Evolutionary conservation across 1,140 invertebrate genomes (phyloP).

Genomic region (Monochamus saltuarius): DNA sequence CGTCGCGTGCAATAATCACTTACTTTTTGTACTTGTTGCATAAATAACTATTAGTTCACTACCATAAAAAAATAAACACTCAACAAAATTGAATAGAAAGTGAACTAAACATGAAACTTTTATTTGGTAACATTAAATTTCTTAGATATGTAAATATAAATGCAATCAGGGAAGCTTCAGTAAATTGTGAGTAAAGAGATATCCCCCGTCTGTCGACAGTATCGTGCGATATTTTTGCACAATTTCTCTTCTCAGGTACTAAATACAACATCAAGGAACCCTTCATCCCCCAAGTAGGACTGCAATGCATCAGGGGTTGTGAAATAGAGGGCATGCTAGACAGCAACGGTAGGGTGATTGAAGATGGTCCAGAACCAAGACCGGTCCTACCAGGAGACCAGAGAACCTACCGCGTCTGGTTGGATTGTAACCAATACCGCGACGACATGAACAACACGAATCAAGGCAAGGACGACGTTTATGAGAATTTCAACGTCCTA

Average conservation of each 20-base stretch:
- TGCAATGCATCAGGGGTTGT: conserved; percentile 92
- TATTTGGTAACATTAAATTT: no score
- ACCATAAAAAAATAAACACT: no score
- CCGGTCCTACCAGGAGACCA: conserved; percentile 84
- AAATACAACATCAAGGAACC: conserved; percentile 79
- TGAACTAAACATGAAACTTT: no score
- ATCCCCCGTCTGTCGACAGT: not conserved
- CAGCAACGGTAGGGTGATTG: conserved; percentile 91
- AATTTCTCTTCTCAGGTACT: conserved; percentile 58
- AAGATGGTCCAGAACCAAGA: conserved; percentile 91
- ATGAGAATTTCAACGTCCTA: conserved; percentile 87
- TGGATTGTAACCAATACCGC: conserved; percentile 96
- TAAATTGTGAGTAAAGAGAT: no score
- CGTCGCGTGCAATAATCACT: no score
- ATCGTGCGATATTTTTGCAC: not conserved
- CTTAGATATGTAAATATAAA: no score
- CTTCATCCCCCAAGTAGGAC: conserved; percentile 88
- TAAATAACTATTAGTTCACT: no score
- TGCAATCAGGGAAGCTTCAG: no score
- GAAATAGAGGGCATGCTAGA: conserved; percentile 99
- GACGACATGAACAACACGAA: conserved; percentile 84
- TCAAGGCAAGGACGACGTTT: conserved; percentile 68
- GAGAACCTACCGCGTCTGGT: conserved; percentile 88
- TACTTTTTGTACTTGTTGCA: no score
- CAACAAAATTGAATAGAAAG: no score